phyloP scores from a whole-genome alignment of 2,113 vertebrate species.

The Enhydra lutris region DNA sequence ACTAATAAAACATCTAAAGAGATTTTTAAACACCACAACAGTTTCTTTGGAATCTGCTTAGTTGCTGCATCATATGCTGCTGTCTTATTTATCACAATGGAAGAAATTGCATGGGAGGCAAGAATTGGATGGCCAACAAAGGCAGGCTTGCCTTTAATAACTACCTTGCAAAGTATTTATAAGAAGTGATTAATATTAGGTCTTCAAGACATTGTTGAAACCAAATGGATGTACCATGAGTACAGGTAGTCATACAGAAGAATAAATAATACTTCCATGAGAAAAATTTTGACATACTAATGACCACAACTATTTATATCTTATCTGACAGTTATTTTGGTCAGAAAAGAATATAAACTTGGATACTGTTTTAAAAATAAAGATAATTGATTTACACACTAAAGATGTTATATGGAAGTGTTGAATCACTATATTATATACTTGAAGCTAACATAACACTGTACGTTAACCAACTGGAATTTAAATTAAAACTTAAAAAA shows the following conservation, averaged over 20 bases:
- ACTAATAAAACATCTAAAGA: neutral
- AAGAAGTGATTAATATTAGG: neutral
- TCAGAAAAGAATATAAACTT: neutral
- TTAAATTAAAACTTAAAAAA: neutral
- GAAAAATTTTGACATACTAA: neutral
- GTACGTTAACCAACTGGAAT: neutral
- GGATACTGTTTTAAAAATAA: neutral
- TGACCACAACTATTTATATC: neutral
- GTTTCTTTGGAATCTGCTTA: neutral
- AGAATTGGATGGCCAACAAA: neutral
- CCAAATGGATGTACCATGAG: neutral
- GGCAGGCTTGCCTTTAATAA: neutral
- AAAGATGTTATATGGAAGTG: neutral
- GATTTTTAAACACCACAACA: neutral
- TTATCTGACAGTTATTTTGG: neutral
- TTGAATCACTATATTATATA: neutral
- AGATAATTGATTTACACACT: neutral
- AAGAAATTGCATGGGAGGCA: rapidly evolving
- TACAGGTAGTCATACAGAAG: neutral
- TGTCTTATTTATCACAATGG: neutral
- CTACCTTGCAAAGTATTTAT: neutral
- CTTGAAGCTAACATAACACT: neutral
- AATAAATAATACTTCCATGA: neutral
- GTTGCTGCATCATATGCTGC: neutral
- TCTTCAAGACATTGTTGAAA: neutral